phyloP scores from a whole-genome alignment of 35 echinoderm and acorn worm genomes.

The Heliocidaris tuberculata region DNA sequence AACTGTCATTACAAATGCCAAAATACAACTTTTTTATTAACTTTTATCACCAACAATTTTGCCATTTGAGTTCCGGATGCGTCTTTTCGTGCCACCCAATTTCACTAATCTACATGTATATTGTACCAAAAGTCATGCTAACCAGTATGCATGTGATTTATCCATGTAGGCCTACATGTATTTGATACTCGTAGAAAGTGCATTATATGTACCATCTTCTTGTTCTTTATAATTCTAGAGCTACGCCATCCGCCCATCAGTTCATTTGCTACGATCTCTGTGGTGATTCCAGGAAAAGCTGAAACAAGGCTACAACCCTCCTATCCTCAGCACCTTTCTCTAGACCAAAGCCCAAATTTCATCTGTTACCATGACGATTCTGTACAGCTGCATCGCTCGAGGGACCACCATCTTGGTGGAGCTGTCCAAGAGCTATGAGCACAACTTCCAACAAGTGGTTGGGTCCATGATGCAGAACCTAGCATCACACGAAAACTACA shows the following conservation, averaged over 20 bases:
- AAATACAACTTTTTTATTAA: too few species aligned
- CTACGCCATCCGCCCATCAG: background rate
- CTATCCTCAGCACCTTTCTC: background rate
- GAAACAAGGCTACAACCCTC: background rate
- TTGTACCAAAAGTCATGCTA: too few species aligned
- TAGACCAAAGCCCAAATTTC: background rate
- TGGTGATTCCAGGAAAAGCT: too few species aligned
- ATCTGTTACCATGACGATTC: conserved; percentile 58
- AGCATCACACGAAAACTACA: conserved; percentile 60
- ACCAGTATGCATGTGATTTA: too few species aligned
- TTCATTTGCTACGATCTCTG: background rate
- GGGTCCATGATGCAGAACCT: conserved; percentile 84
- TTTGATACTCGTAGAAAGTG: too few species aligned
- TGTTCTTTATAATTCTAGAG: background rate
- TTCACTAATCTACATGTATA: too few species aligned
- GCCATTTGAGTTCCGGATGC: too few species aligned
- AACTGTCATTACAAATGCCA: too few species aligned
- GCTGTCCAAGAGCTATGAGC: conserved; percentile 65
- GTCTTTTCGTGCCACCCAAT: too few species aligned
- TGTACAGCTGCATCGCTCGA: conserved; percentile 85
- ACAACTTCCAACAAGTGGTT: conserved; percentile 67
- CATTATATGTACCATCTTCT: background rate
- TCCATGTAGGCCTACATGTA: too few species aligned
- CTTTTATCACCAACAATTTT: too few species aligned
- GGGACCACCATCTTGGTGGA: conserved; percentile 75